A percentile compares a stretch with the other conserved stretches of the same genome.
Conservation (phyloP, 2,797 vertebrate species). For the Macroramphosus scolopax region DNA sequence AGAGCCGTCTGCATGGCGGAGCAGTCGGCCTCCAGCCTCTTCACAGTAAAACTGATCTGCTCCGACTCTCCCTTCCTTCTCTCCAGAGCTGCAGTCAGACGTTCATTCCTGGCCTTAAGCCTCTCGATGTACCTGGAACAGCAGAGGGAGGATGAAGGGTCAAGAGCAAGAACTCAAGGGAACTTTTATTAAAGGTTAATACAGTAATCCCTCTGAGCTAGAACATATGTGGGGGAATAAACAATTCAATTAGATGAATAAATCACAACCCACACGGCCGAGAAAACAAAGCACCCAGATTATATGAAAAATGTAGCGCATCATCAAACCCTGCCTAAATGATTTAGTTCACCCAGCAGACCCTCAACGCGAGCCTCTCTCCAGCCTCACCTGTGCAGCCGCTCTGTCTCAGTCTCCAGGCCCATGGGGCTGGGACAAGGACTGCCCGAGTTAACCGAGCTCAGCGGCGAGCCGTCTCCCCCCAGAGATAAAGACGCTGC, state of each 20-base stretch:
- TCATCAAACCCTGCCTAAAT: too few relatives aligned
- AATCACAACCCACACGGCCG: too few relatives aligned
- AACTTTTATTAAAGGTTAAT: too few relatives aligned
- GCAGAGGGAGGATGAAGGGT: neutral
- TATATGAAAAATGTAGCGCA: too few relatives aligned
- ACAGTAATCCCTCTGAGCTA: too few relatives aligned
- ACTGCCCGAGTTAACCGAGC: conserved; percentile 42
- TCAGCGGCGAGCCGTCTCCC: conserved; percentile 53
- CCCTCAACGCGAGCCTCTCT: too few relatives aligned
- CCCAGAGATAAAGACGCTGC: conserved; percentile 52
- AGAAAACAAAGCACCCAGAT: too few relatives aligned
- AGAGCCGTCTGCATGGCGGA: conserved; percentile 83
- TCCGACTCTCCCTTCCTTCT: conserved; percentile 82
- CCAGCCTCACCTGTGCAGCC: conserved; percentile 79
- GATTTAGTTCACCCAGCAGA: too few relatives aligned
- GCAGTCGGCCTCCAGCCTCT: conserved; percentile 80
- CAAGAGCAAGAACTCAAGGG: too few relatives aligned
- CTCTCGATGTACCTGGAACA: conserved; percentile 77
- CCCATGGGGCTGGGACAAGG: conserved; percentile 44
- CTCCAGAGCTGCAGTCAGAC: conserved; percentile 80
- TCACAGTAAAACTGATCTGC: conserved; percentile 78
- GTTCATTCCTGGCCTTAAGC: conserved; percentile 83
- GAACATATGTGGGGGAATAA: too few relatives aligned
- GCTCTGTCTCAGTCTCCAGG: conserved; percentile 74
- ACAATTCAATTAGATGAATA: too few relatives aligned